Evolutionary conservation across 2,797 vertebrate species (phyloP).

Genomic region (Galago senegalensis): DNA sequence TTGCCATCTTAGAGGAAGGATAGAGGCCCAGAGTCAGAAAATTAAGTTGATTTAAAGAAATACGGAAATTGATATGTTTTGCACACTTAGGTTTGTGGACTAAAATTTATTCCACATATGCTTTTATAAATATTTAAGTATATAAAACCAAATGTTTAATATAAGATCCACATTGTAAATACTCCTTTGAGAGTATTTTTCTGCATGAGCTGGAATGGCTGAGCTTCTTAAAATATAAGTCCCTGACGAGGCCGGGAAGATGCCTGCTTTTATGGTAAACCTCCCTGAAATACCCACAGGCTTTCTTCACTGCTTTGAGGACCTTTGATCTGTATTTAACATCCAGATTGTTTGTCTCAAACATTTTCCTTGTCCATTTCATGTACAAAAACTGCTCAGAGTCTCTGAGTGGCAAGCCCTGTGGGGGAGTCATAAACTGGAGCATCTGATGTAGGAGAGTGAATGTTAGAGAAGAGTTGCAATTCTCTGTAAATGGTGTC

Average conservation of each 20-base stretch:
- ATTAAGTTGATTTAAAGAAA: conserved; percentile 73
- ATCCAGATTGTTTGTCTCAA: conserved; percentile 71
- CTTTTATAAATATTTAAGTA: conserved; percentile 86
- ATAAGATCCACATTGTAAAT: conserved; percentile 85
- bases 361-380: conserved; percentile 60
- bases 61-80: conserved; percentile 80
- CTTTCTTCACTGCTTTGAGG: conserved; percentile 48
- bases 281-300: conserved; percentile 71
- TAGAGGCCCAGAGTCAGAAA: conserved; percentile 60
- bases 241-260: conserved; percentile 36
- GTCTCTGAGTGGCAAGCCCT: conserved; percentile 28
- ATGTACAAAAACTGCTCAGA: conserved; percentile 52
- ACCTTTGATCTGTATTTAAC: conserved; percentile 75
- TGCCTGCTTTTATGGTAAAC: conserved; percentile 72
- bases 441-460: conserved; percentile 35
- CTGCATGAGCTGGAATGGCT: conserved; percentile 79
- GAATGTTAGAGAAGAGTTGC: conserved; percentile 1
- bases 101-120: conserved; percentile 84
- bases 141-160: conserved; percentile 87
- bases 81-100: conserved; percentile 74
- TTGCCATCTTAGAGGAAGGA: conserved; percentile 55
- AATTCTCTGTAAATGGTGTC: background rate
- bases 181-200: conserved; percentile 83
- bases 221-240: conserved; percentile 81
- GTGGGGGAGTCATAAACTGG: background rate